Conservation (phyloP, 2,113 vertebrate species). For the Petrocephalus zakoni region DNA sequence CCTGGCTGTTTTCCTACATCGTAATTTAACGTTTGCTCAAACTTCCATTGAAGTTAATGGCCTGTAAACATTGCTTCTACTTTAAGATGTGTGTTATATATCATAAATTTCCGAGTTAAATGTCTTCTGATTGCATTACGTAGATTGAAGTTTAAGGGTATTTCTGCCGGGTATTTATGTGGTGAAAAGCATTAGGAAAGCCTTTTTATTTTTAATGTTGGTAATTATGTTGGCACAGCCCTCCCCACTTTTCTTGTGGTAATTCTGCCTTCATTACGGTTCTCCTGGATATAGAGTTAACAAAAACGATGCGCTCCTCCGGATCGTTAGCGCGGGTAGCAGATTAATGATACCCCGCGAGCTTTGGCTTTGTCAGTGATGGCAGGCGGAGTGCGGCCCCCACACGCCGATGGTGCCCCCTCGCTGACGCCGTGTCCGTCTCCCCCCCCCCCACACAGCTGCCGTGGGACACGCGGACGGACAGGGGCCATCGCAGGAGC, state of each 20-base stretch:
- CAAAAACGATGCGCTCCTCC: background rate
- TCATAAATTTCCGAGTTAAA: background rate
- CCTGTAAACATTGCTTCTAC: background rate
- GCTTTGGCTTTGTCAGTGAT: background rate
- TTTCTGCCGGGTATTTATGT: background rate
- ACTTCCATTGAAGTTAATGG: conserved; percentile 1
- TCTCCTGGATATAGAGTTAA: background rate
- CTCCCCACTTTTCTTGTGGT: background rate
- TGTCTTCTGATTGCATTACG: background rate
- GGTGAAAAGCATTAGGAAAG: background rate
- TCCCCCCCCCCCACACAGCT: conserved; percentile 52
- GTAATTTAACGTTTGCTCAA: background rate
- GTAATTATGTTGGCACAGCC: background rate
- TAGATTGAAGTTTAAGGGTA: background rate
- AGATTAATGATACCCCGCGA: background rate
- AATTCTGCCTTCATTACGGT: background rate
- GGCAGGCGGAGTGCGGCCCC: background rate
- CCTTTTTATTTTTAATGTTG: background rate
- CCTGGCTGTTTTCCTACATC: background rate
- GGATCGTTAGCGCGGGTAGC: background rate
- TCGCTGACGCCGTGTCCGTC: background rate
- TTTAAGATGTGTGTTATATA: background rate
- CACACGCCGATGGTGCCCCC: background rate
- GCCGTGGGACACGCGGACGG: conserved; percentile 77
- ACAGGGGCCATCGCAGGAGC: conserved; percentile 84